phyloP scores from a whole-genome alignment of 2,888 invertebrate genomes.

The Diplolepis rosae region DNA sequence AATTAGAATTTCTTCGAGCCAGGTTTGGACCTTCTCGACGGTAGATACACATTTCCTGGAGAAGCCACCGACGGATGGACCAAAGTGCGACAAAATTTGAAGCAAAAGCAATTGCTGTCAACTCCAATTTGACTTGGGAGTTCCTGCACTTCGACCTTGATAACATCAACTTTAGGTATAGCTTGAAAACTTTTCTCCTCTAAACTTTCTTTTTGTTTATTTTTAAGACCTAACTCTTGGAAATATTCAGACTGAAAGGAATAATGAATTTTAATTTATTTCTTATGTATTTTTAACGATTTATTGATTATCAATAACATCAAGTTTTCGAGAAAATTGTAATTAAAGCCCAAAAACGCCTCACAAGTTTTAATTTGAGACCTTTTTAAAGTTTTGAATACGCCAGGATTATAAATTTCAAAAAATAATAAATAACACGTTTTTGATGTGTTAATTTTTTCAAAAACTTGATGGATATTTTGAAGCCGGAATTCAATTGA shows the following conservation, averaged over 20 bases:
- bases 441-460: too few species aligned
- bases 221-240: not conserved
- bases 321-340: too few species aligned
- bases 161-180: not conserved
- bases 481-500: too few species aligned
- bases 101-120: slow-evolving; percentile 55
- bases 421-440: too few species aligned
- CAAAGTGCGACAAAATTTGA: slow-evolving; percentile 54
- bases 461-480: too few species aligned
- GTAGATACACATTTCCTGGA: slow-evolving; percentile 33
- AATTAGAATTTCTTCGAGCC: slow-evolving; percentile 7
- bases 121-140: not conserved
- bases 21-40: slow-evolving; percentile 14
- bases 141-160: slow-evolving; percentile 12
- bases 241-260: not conserved
- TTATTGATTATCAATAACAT: not conserved
- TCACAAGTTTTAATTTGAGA: too few species aligned
- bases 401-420: too few species aligned
- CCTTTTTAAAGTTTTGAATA: too few species aligned
- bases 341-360: too few species aligned
- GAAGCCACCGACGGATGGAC: slow-evolving; percentile 33
- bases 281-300: not conserved
- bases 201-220: not conserved
- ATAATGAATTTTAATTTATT: slow-evolving; percentile 2
- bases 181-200: not conserved